These are phyloP conservation scores for Eilema caniola DNA, from an alignment of 2,888 invertebrate species.

Conservation along the genomic window DNA sequence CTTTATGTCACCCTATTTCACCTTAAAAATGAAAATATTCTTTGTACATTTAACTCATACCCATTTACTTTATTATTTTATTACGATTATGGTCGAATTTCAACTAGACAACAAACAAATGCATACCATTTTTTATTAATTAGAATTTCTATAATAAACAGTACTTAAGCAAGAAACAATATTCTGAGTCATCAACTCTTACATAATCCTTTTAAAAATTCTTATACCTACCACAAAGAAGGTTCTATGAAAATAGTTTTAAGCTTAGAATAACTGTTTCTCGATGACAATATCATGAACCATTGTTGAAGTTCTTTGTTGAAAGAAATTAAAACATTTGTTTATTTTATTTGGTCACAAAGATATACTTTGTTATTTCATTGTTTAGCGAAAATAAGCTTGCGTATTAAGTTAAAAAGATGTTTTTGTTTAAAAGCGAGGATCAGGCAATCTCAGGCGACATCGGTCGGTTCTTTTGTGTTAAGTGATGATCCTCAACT, in stretches of 20 bases:
- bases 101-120: too few species aligned
- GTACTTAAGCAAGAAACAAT: neutral
- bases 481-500: neutral
- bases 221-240: slow-evolving; percentile 17
- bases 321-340: slow-evolving; percentile 29
- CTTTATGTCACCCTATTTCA: too few species aligned
- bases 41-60: too few species aligned
- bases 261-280: slow-evolving; percentile 35
- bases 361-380: slow-evolving; percentile 3
- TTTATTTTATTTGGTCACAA: slow-evolving; percentile 20
- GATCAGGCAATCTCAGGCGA: neutral
- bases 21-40: too few species aligned
- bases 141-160: too few species aligned
- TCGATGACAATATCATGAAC: slow-evolving; percentile 31
- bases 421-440: neutral
- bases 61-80: too few species aligned
- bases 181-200: slow-evolving; percentile 11
- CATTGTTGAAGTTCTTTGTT: slow-evolving; percentile 31
- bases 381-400: slow-evolving; percentile 15
- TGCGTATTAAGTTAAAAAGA: slow-evolving; percentile 7
- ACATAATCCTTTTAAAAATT: slow-evolving; percentile 19
- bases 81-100: too few species aligned
- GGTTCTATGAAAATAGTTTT: slow-evolving; percentile 16
- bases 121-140: neutral
- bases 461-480: slow-evolving; percentile 1